Conservation (phyloP, 2,888 invertebrate genomes). For the Drosophila neonasuta region DNA sequence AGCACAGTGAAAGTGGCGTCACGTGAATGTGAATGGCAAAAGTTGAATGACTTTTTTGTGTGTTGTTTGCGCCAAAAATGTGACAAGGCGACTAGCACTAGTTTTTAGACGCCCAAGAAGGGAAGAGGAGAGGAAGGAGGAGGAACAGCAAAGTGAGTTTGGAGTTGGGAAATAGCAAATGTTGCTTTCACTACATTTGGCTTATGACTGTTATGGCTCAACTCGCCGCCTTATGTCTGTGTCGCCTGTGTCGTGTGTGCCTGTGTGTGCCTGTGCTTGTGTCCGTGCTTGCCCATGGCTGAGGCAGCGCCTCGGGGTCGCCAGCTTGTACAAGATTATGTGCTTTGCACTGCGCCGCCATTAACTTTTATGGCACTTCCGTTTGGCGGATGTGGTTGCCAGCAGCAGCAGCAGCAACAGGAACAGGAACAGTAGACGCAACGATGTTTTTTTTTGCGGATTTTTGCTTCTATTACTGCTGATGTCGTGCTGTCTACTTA, state of each 20-base stretch:
- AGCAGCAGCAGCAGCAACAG: slow-evolving; percentile 11
- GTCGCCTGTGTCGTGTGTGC: slow-evolving; percentile 1
- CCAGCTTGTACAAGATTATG: slow-evolving; percentile 76
- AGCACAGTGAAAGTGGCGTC: slow-evolving; percentile 5
- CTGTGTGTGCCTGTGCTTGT: not conserved
- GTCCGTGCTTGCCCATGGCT: slow-evolving; percentile 23
- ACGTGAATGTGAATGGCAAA: slow-evolving; percentile 43
- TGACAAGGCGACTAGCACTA: slow-evolving; percentile 22
- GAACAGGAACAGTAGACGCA: slow-evolving; percentile 15
- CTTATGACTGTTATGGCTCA: slow-evolving; percentile 51
- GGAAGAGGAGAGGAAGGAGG: not conserved
- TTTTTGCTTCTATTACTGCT: not conserved
- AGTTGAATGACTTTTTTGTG: slow-evolving; percentile 74
- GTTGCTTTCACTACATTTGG: slow-evolving; percentile 65
- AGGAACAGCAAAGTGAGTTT: not conserved
- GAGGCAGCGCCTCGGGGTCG: slow-evolving; percentile 64
- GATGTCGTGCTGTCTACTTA: slow-evolving; percentile 46
- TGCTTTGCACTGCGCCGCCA: slow-evolving; percentile 72
- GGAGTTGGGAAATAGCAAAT: slow-evolving; percentile 46
- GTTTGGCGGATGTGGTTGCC: slow-evolving; percentile 69
- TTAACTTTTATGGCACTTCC: slow-evolving; percentile 79
- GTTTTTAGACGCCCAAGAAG: not conserved
- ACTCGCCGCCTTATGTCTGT: slow-evolving; percentile 15
- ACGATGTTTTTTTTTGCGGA: slow-evolving; percentile 11
- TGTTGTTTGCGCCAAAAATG: slow-evolving; percentile 43